phyloP scores from a whole-genome alignment of 2,888 invertebrate genomes.

The Tenthredo scrophulariae region DNA sequence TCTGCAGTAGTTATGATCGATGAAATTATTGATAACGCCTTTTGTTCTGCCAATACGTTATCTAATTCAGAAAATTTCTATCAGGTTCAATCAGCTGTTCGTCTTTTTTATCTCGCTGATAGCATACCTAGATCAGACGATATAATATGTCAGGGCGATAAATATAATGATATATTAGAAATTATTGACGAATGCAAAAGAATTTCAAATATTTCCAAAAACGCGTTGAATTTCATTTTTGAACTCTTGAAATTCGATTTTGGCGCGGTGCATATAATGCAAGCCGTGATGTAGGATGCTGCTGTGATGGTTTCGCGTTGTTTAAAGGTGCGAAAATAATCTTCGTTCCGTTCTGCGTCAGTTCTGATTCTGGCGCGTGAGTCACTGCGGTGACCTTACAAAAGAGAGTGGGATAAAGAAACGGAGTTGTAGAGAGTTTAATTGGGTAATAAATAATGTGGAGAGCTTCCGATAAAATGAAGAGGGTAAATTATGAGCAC shows the following conservation, averaged over 20 bases:
- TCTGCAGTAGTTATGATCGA: background rate
- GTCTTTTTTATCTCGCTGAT: background rate
- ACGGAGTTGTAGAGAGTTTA: background rate
- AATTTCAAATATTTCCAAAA: background rate
- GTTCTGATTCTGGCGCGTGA: constrained; percentile 36
- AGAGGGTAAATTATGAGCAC: background rate
- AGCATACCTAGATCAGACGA: background rate
- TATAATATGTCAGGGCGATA: background rate
- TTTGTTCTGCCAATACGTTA: background rate
- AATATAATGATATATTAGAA: background rate
- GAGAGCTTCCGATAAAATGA: background rate
- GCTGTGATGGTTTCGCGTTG: background rate
- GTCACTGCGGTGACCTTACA: background rate
- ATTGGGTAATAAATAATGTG: background rate
- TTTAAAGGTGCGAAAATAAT: constrained; percentile 9
- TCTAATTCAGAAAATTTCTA: background rate
- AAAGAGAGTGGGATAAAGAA: constrained; percentile 8
- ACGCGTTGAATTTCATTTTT: background rate
- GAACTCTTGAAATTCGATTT: background rate
- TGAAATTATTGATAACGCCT: background rate
- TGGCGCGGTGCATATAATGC: background rate
- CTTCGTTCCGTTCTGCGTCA: constrained; percentile 19
- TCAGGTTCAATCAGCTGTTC: background rate
- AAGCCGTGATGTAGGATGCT: background rate
- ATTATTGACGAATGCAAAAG: background rate